Evolutionary conservation across 2,888 invertebrate genomes (phyloP).

Genomic region (Ennomos erosarius): DNA sequence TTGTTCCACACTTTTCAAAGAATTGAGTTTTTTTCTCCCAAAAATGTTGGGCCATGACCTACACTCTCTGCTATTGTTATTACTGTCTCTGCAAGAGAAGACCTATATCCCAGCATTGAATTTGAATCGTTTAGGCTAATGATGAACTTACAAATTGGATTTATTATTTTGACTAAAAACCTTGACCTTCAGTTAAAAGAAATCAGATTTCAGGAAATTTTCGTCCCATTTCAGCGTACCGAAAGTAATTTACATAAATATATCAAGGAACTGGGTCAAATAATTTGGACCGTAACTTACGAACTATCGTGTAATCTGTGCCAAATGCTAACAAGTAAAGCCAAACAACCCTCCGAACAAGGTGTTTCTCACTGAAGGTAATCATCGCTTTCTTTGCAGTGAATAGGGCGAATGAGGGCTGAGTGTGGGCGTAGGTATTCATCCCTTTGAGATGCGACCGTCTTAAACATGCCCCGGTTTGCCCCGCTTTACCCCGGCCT

Average conservation of each 20-base stretch:
- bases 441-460: slow-evolving; percentile 36
- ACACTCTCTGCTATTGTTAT: too few species aligned
- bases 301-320: background rate
- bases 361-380: slow-evolving; percentile 32
- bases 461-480: slow-evolving; percentile 26
- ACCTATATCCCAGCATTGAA: too few species aligned
- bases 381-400: slow-evolving; percentile 37
- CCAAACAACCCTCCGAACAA: slow-evolving; percentile 24
- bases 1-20: too few species aligned
- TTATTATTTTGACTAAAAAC: too few species aligned
- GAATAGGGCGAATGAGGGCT: slow-evolving; percentile 35
- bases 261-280: slow-evolving; percentile 15
- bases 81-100: too few species aligned
- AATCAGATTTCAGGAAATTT: too few species aligned
- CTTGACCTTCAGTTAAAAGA: too few species aligned
- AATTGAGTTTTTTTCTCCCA: too few species aligned
- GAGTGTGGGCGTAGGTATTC: slow-evolving; percentile 36
- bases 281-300: slow-evolving; percentile 7
- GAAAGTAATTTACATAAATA: slow-evolving; percentile 16
- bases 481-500: slow-evolving; percentile 15
- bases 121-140: too few species aligned
- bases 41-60: too few species aligned
- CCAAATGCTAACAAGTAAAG: slow-evolving; percentile 14
- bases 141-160: too few species aligned
- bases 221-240: too few species aligned